These are phyloP conservation scores for Girardia tigrina DNA, from an alignment of 2,888 invertebrate genomes.

Conservation along the genomic window DNA sequence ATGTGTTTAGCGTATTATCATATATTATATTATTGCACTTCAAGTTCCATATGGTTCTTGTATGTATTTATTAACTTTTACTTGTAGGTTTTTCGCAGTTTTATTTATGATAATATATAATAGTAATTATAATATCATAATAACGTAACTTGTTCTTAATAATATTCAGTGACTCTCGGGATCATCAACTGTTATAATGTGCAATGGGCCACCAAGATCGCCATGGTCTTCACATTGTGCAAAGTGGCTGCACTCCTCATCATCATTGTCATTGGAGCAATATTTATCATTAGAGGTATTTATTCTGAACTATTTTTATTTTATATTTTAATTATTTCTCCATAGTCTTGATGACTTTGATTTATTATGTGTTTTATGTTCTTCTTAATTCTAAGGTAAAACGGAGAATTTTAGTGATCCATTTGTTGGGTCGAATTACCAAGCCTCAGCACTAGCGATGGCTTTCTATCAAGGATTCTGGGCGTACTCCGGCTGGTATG, in stretches of 20 bases:
- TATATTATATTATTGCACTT: too few species aligned
- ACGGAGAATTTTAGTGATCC: slow-evolving; percentile 14
- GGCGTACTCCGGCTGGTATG: slow-evolving; percentile 27
- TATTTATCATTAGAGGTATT: slow-evolving; percentile 58
- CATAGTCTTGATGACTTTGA: too few species aligned
- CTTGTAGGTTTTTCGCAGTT: too few species aligned
- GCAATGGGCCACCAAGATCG: slow-evolving; percentile 42
- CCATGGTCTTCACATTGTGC: slow-evolving; percentile 41
- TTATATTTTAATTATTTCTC: too few species aligned
- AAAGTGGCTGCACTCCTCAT: slow-evolving; percentile 49
- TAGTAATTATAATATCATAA: too few species aligned
- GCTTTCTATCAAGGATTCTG: slow-evolving; percentile 30
- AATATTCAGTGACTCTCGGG: slow-evolving; percentile 27
- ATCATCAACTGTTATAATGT: slow-evolving; percentile 42
- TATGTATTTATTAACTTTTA: too few species aligned
- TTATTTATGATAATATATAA: too few species aligned
- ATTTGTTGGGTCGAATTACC: slow-evolving; percentile 21
- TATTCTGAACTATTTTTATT: slow-evolving; percentile 56
- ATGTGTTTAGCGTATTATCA: too few species aligned
- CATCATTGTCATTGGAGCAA: slow-evolving; percentile 75
- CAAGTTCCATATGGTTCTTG: too few species aligned
- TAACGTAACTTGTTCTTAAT: too few species aligned
- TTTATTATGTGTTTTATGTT: too few species aligned
- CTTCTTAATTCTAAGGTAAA: not conserved
- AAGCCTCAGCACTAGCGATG: not conserved